Base-by-base conservation (phyloP, 2,888 invertebrate genomes). In the Plebejus argus region DNA sequence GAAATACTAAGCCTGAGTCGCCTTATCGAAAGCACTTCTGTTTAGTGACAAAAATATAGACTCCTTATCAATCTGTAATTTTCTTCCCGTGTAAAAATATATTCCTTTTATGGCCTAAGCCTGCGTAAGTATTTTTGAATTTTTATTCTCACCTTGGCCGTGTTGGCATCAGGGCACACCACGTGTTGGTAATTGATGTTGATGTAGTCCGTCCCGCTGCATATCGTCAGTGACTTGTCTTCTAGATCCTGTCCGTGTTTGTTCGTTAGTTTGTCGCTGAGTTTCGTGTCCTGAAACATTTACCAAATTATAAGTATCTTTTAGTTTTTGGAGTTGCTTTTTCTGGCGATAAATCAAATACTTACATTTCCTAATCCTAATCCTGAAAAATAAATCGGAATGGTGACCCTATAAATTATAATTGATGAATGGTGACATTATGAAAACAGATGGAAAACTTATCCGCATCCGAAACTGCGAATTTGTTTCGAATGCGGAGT, bases 131-230 rank as follows among this genome's bases (percentile, higher is more conserved):
- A 3, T 23, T 70, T 15, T 18, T 15, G 0, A 28, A 15, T 33
- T 18, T 12, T 23, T 61, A 12, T 15, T 61, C 84, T 78, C 95
- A 99, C 99, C 97, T 98, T 98, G 72, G 99, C 99, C 28, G 97
- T 98, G 81, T 97, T 97, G 23, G 97, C 96, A 93, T 98, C 98
- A 18, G 98, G 97, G 87, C 99, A 99, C 80, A 99, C 97, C 84
- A 99, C 97, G 91, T 99, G 99, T 86, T 99, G 99, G 92, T 99
- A 99, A 92, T 97, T 99, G 89, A 99, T 99, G 93, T 99, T 99
- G 88, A 99, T 99, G 91, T 99, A 98, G 93, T 99, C 99, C 20
- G 98, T 98, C 15, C 99, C 99, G 87, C 99, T 99, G 92, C 99
- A 99, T 86, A 99, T 98, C 79, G 99, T 99, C 76, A 99, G 94